phyloP scores from a whole-genome alignment of 1,140 invertebrate species.

The Lepidurus apus region DNA sequence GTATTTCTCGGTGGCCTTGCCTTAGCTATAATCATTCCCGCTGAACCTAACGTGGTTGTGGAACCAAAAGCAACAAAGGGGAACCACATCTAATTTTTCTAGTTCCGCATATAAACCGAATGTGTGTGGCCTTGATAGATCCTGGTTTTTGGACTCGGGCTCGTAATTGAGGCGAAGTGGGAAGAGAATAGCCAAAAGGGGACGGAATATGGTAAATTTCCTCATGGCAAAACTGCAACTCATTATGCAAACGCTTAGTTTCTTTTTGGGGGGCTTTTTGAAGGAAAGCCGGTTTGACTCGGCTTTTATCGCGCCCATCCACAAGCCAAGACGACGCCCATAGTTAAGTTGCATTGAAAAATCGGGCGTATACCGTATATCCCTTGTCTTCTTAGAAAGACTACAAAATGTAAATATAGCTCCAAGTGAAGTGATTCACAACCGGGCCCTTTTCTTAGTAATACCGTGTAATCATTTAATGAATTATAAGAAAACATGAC shows the following conservation, averaged over 20 bases:
- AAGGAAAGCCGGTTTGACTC: neutral
- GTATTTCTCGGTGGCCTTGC: neutral
- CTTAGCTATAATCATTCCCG: neutral
- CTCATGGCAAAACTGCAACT: neutral
- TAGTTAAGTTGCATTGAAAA: neutral
- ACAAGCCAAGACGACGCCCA: conserved; percentile 11
- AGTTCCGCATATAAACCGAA: neutral
- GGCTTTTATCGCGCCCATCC: conserved; percentile 4
- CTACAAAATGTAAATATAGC: neutral
- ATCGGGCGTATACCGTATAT: neutral
- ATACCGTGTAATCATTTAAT: neutral
- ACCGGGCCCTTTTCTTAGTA: neutral
- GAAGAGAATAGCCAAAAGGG: no score
- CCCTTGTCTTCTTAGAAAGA: neutral
- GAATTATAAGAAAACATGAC: neutral
- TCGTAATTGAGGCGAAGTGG: neutral
- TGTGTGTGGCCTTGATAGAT: neutral
- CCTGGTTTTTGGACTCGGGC: neutral
- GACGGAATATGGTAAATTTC: neutral
- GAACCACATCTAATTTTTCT: neutral
- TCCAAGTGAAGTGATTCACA: neutral
- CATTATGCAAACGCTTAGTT: neutral
- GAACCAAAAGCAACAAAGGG: neutral
- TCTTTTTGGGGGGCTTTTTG: neutral
- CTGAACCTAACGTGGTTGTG: neutral